phyloP scores from a whole-genome alignment of 2,888 invertebrate species.

The Drosophila mimetica region DNA sequence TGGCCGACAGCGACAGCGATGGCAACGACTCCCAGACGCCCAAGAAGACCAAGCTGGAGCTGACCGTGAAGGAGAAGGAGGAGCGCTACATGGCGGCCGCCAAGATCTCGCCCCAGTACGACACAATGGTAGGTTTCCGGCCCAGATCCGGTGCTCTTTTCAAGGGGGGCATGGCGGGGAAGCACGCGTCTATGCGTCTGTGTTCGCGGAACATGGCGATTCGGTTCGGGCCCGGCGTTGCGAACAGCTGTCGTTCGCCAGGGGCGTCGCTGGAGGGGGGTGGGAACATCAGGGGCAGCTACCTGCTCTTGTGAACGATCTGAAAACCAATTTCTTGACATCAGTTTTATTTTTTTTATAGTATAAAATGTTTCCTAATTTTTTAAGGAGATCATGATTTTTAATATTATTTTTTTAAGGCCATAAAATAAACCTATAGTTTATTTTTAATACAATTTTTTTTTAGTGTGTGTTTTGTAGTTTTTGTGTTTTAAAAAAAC shows the following conservation, averaged over 20 bases:
- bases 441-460: too few species aligned
- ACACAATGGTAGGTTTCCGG: constrained; percentile 82
- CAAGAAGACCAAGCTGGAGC: constrained; percentile 78
- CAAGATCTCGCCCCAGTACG: constrained; percentile 82
- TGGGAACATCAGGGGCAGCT: background rate
- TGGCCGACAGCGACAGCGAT: constrained; percentile 84
- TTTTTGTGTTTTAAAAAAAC: too few species aligned
- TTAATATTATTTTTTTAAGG: too few species aligned
- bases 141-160: background rate
- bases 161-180: background rate
- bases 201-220: constrained; percentile 57
- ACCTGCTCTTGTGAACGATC: too few species aligned
- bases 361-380: too few species aligned
- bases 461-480: too few species aligned
- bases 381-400: too few species aligned
- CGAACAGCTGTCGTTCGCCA: constrained; percentile 65
- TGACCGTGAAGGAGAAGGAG: constrained; percentile 83
- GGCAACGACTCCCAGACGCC: constrained; percentile 69
- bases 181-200: constrained; percentile 44
- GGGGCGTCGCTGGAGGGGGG: constrained; percentile 35
- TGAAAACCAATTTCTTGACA: too few species aligned
- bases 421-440: too few species aligned
- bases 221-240: constrained; percentile 57
- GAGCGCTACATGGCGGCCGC: constrained; percentile 82
- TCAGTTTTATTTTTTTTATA: too few species aligned